Conservation (phyloP, 1,140 invertebrate species). For the Temnothorax curvispinosus region DNA sequence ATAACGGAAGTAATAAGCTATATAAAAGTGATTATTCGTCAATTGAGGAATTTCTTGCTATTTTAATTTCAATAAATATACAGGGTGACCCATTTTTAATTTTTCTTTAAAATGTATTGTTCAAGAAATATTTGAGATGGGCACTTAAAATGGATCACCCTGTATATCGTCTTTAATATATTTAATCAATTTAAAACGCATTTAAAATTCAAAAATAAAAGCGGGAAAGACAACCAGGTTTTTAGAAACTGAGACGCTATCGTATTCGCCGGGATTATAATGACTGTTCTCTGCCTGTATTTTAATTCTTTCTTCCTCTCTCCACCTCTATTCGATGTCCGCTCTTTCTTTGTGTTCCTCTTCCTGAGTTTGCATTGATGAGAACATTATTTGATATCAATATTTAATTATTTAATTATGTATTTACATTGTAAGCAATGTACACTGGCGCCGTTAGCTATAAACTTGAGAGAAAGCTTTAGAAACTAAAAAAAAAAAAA, state of each 20-base stretch:
- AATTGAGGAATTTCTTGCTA: background rate
- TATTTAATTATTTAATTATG: conserved; percentile 4
- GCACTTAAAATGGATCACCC: no score
- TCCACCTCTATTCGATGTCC: background rate
- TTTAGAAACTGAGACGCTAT: conserved; percentile 33
- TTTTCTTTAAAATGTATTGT: no score
- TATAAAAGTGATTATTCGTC: background rate
- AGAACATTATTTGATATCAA: background rate
- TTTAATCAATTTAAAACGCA: background rate
- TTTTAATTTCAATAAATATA: background rate
- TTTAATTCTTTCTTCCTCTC: background rate
- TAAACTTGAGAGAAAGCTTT: no score
- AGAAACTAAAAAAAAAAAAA: no score
- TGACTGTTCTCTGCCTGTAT: conserved; percentile 39
- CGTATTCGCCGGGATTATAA: conserved; percentile 23
- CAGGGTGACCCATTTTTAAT: no score
- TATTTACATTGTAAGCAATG: background rate
- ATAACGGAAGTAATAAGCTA: background rate
- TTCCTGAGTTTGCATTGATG: background rate
- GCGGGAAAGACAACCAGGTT: conserved; percentile 65
- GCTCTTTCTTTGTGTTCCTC: background rate
- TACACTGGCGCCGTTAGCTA: no score
- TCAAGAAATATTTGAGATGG: no score
- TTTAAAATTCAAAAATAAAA: conserved; percentile 37
- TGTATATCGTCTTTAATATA: background rate